These are phyloP conservation scores for Crotophaga sulcirostris DNA, from an alignment of 2,113 vertebrate species.

Conservation along the genomic window DNA sequence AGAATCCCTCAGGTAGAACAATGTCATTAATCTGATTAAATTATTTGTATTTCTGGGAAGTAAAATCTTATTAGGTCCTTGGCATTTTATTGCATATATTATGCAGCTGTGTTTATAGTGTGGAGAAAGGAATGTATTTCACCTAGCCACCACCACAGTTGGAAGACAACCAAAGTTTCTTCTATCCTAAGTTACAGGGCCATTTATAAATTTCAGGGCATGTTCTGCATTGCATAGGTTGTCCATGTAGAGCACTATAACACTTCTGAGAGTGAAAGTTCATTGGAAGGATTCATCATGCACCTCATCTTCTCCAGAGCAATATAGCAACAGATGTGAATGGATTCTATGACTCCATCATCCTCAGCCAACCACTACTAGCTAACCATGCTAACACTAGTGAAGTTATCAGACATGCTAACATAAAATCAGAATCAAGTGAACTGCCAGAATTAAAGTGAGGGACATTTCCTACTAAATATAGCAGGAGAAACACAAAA, in stretches of 20 bases:
- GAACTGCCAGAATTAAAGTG: neutral
- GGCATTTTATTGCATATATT: constrained; percentile 61
- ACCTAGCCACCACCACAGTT: neutral
- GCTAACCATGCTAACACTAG: neutral
- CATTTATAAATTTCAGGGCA: neutral
- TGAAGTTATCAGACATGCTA: neutral
- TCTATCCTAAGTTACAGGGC: neutral
- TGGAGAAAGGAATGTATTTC: neutral
- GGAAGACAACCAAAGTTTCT: neutral
- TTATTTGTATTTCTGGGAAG: constrained; percentile 78
- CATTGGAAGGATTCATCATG: neutral
- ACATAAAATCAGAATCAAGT: neutral
- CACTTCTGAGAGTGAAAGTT: neutral
- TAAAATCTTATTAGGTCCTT: constrained; percentile 74
- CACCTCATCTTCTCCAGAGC: neutral
- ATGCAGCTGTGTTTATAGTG: neutral
- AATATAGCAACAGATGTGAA: neutral
- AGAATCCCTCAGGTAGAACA: constrained; percentile 79
- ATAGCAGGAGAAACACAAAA: neutral
- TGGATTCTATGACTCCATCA: neutral
- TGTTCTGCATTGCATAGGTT: neutral
- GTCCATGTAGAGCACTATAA: neutral
- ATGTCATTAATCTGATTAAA: constrained; percentile 83
- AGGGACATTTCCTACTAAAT: neutral
- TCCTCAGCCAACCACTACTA: neutral